Conservation (phyloP, 1,140 invertebrate genomes). For the Drosophila mayri region DNA sequence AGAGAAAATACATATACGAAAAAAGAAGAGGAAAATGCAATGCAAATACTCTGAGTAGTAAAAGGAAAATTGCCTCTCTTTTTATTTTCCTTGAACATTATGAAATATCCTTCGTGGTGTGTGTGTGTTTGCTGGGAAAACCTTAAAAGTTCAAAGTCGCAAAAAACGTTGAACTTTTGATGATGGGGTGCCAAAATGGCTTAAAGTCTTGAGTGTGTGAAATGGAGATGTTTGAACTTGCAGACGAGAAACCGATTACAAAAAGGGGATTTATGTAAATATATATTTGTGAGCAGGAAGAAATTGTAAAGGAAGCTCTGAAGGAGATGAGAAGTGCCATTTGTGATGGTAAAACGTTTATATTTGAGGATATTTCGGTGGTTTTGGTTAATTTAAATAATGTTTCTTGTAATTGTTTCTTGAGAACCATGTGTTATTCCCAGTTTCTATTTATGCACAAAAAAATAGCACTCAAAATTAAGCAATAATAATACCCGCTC, state of each 20-base stretch:
- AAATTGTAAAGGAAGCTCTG: constrained; percentile 9
- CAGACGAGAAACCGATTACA: constrained; percentile 31
- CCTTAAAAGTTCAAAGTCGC: constrained; percentile 53
- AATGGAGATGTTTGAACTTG: constrained; percentile 38
- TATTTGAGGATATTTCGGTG: not conserved
- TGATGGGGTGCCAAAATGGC: constrained; percentile 31
- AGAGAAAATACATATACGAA: constrained; percentile 2
- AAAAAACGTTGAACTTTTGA: constrained; percentile 32
- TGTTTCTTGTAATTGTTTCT: too few species aligned
- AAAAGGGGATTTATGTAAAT: constrained; percentile 37
- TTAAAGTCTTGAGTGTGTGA: constrained; percentile 29
- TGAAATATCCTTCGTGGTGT: constrained; percentile 12
- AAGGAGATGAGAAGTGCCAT: not conserved
- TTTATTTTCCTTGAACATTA: constrained; percentile 16
- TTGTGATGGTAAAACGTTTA: constrained; percentile 5
- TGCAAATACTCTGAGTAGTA: constrained; percentile 31
- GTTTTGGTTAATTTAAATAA: too few species aligned
- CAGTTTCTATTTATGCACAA: too few species aligned
- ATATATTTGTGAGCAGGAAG: constrained; percentile 6
- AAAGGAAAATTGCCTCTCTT: constrained; percentile 20
- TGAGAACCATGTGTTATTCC: too few species aligned
- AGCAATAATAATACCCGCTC: too few species aligned
- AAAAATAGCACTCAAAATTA: too few species aligned
- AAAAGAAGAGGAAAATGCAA: constrained; percentile 9
- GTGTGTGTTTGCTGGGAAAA: constrained; percentile 8